Evolutionary conservation across 2,797 vertebrate genomes (phyloP), one percentile per base, ranked within the genome.

Genomic region (Gymnopithys bicolor): DNA sequence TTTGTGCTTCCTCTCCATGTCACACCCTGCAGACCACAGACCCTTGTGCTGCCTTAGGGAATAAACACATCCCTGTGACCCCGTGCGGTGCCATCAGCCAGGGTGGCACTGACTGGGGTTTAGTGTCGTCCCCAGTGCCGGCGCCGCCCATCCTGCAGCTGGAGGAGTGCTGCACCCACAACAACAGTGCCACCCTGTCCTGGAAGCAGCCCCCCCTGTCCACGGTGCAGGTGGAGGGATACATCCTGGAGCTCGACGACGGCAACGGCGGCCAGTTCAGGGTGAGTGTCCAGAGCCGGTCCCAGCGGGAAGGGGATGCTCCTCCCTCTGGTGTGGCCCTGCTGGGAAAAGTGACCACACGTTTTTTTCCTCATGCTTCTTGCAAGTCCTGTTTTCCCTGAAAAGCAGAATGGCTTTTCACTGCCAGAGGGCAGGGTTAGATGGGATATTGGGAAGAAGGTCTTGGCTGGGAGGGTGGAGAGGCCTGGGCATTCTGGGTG

Each of bases 151-250:
- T 99, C 95, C 98, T 99, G 75, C 99, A 99, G 97, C 98, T 99
- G 81, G 99, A 99, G 94, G 99, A 99, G 91, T 99, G 99, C 86
- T 99, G 99, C 96, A 99, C 99, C 92, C 99, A 99, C 96, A 99
- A 99, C 98, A 99, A 99, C 98, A 99, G 99, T 3, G 99, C 99
- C 53, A 99, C 99, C 2, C 97, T 99, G 97, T 99, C 99, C 84
- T 99, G 99, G 99, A 99, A 99, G 96, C 99, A 99, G 97, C 99
- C 99, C 0, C 99, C 99, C 5, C 98, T 99, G 91, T 99, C 99
- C 43, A 98, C 98, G 9, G 99, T 99, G 93, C 94, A 97, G n/a
- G 99, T 99, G n/a, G 99, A 99, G 3, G 99, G 99, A 2, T 99
- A 99, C 97, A 99, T 99, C 96, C 98, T 99, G 93, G 99, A 99